Evolutionary conservation across 1,140 invertebrate genomes (phyloP).

Genomic region (Eurosta solidaginis): DNA sequence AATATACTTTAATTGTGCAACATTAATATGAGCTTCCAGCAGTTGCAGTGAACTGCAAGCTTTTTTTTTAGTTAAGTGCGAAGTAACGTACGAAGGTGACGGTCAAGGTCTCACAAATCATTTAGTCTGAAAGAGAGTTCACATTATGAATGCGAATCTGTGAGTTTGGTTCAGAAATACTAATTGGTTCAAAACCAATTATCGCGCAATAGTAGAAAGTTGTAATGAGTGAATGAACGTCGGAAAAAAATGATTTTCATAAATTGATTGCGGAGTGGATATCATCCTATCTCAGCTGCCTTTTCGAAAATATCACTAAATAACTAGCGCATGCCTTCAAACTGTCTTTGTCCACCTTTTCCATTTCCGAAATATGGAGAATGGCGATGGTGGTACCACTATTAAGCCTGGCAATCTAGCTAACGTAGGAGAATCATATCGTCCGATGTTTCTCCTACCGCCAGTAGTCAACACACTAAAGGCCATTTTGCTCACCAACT

Average conservation of each 20-base stretch:
- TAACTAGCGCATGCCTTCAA: no score
- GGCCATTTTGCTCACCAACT: no score
- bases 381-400: no score
- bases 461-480: no score
- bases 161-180: not conserved
- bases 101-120: not conserved
- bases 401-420: no score
- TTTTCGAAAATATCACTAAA: no score
- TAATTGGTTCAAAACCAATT: not conserved
- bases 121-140: not conserved
- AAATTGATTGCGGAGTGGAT: no score
- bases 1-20: not conserved
- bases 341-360: no score
- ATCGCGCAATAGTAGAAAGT: not conserved
- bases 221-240: not conserved
- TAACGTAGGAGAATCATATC: no score
- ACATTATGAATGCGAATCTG: not conserved
- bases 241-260: not conserved
- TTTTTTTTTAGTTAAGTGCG: not conserved
- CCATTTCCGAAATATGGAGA: no score
- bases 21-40: not conserved
- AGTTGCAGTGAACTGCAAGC: not conserved
- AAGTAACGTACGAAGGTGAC: constrained; percentile 5
- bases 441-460: no score
- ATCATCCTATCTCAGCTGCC: no score